Percentiles rank a stretch among this genome's conserved stretches.
phyloP scores from a whole-genome alignment of 2,888 invertebrate species.

The Azorinus chamasolen region DNA sequence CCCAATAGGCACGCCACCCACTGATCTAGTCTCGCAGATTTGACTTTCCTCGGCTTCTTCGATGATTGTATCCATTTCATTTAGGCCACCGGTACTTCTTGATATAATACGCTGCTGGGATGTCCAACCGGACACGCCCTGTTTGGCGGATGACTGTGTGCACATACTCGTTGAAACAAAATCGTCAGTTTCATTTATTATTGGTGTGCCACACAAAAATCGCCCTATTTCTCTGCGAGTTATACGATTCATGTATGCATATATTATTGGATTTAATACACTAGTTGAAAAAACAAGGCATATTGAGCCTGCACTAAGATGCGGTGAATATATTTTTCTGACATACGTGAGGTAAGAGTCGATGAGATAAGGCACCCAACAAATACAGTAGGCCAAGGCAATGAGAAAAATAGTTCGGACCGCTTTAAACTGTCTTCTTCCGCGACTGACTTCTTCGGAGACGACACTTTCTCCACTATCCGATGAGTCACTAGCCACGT shows the following conservation, averaged over 20 bases:
- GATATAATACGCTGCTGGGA: slow-evolving; percentile 24
- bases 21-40: slow-evolving; percentile 12
- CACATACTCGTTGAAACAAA: slow-evolving; percentile 66
- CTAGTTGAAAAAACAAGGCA: slow-evolving; percentile 70
- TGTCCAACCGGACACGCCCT: slow-evolving; percentile 26
- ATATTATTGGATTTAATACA: slow-evolving; percentile 74
- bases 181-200: slow-evolving; percentile 64
- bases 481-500: slow-evolving; percentile 41
- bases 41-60: slow-evolving; percentile 59
- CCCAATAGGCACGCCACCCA: background rate
- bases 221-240: slow-evolving; percentile 72
- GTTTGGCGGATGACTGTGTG: slow-evolving; percentile 50
- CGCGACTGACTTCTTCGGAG: slow-evolving; percentile 3
- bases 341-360: slow-evolving; percentile 41
- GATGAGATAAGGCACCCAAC: slow-evolving; percentile 74
- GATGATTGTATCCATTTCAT: slow-evolving; percentile 70
- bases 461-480: slow-evolving; percentile 37
- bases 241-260: slow-evolving; percentile 75
- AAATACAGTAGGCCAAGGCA: slow-evolving; percentile 65
- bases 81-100: slow-evolving; percentile 34
- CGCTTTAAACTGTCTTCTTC: slow-evolving; percentile 72
- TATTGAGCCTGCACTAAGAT: slow-evolving; percentile 65
- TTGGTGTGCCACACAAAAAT: slow-evolving; percentile 65
- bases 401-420: slow-evolving; percentile 74
- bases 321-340: slow-evolving; percentile 18